Evolutionary conservation across 1,140 invertebrate genomes (phyloP).

Genomic region (Drosophila orosa): DNA sequence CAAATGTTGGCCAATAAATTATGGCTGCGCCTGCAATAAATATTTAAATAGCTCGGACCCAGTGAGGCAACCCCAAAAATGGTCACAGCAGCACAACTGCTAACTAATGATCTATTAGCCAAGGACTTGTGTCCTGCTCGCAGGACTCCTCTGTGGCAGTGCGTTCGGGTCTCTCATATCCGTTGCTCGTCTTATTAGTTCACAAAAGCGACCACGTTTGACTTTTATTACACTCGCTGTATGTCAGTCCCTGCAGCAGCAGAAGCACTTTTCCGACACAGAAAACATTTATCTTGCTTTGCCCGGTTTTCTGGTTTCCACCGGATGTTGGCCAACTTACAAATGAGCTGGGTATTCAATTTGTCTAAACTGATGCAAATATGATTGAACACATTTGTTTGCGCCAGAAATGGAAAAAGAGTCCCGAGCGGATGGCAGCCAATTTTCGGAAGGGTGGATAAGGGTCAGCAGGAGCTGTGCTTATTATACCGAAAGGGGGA

Average conservation of each 20-base stretch:
- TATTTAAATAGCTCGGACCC: conserved; percentile 70
- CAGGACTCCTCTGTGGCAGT: background rate
- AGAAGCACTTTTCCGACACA: conserved; percentile 44
- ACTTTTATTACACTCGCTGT: conserved; percentile 71
- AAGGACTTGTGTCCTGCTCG: conserved; percentile 43
- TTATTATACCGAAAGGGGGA: conserved; percentile 1
- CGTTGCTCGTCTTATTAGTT: conserved; percentile 75
- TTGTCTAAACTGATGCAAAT: conserved; percentile 57
- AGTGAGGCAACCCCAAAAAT: conserved; percentile 46
- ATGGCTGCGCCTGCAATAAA: conserved; percentile 79
- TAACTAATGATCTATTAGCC: conserved; percentile 80
- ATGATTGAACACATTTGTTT: conserved; percentile 70
- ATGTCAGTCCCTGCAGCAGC: conserved; percentile 29
- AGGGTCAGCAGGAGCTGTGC: conserved; percentile 6
- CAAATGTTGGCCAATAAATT: conserved; percentile 75
- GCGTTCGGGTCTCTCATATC: conserved; percentile 47
- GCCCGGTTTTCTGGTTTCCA: conserved; percentile 21
- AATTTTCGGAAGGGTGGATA: conserved; percentile 8
- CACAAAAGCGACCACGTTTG: conserved; percentile 69
- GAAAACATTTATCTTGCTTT: conserved; percentile 60
- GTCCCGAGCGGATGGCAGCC: conserved; percentile 21
- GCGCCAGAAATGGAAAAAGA: conserved; percentile 25
- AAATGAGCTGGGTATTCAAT: conserved; percentile 63
- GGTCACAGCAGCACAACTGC: conserved; percentile 60
- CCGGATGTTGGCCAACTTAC: conserved; percentile 48